Evolutionary conservation across 2,888 invertebrate species (phyloP).

Genomic region (Carcina quercana): DNA sequence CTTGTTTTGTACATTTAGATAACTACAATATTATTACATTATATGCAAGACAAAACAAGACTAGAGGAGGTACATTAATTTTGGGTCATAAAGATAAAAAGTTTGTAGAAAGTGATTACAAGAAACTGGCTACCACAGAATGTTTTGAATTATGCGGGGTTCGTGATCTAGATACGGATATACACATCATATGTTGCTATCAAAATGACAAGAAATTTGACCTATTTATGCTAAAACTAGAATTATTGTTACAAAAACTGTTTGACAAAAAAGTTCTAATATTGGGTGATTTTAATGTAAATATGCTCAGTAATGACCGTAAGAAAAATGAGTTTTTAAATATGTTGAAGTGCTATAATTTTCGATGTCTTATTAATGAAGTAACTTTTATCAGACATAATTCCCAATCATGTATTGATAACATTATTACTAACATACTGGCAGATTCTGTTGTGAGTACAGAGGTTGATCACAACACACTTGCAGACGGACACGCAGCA

Average conservation of each 20-base stretch:
- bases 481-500: background rate
- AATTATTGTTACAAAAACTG: slow-evolving; percentile 1
- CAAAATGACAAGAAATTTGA: slow-evolving; percentile 1
- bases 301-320: background rate
- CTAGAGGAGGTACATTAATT: slow-evolving; percentile 1
- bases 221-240: slow-evolving; percentile 1
- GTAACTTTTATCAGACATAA: background rate
- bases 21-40: background rate
- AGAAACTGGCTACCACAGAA: background rate
- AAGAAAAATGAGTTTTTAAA: background rate
- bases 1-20: background rate
- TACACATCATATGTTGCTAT: slow-evolving; percentile 1
- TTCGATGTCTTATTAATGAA: background rate
- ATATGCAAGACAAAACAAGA: background rate
- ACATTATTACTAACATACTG: background rate
- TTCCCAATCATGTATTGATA: background rate
- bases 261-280: slow-evolving; percentile 1
- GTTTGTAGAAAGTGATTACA: background rate
- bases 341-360: background rate
- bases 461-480: background rate
- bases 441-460: background rate
- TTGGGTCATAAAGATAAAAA: background rate
- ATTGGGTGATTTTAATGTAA: background rate
- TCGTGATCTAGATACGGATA: background rate
- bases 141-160: slow-evolving; percentile 4